Conservation (phyloP, 64 coral and sea anemone species). For the Hydrozoanthus tunicans region DNA sequence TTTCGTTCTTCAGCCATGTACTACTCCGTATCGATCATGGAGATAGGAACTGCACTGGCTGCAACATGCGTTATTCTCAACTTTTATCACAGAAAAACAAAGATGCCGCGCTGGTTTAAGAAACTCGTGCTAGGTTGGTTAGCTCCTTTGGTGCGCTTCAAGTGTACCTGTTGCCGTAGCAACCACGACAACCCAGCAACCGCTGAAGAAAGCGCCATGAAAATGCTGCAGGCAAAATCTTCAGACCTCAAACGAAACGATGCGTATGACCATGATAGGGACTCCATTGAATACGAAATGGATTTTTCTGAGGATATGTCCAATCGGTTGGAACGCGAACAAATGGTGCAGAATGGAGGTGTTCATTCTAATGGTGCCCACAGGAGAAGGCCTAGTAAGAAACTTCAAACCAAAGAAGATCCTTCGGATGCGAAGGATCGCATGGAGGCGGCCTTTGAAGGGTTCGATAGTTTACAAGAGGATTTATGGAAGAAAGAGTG, state of each 20-base stretch:
- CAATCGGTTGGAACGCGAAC: slow-evolving; percentile 52
- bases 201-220: slow-evolving; percentile 61
- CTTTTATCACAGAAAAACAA: slow-evolving; percentile 87
- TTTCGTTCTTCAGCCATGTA: slow-evolving; percentile 74
- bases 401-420: slow-evolving; percentile 23
- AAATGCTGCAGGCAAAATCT: slow-evolving; percentile 61
- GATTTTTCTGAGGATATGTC: slow-evolving; percentile 69
- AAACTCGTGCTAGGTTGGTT: slow-evolving; percentile 84
- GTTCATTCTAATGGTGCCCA: slow-evolving; percentile 63
- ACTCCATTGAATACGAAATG: slow-evolving; percentile 93
- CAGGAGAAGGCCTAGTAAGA: slow-evolving; percentile 45
- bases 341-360: slow-evolving; percentile 81
- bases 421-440: not conserved
- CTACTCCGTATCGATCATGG: slow-evolving; percentile 97
- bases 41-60: slow-evolving; percentile 87
- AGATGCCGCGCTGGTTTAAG: slow-evolving; percentile 87
- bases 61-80: slow-evolving; percentile 93
- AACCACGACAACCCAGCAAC: slow-evolving; percentile 14
- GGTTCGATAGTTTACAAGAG: slow-evolving; percentile 52
- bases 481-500: slow-evolving; percentile 85
- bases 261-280: slow-evolving; percentile 73
- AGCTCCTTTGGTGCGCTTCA: slow-evolving; percentile 71
- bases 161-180: slow-evolving; percentile 42
- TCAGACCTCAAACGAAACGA: slow-evolving; percentile 78
- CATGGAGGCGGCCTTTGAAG: not conserved